Evolutionary conservation across 2,113 vertebrate species (phyloP).

Genomic region (Porphyrio hochstetteri): DNA sequence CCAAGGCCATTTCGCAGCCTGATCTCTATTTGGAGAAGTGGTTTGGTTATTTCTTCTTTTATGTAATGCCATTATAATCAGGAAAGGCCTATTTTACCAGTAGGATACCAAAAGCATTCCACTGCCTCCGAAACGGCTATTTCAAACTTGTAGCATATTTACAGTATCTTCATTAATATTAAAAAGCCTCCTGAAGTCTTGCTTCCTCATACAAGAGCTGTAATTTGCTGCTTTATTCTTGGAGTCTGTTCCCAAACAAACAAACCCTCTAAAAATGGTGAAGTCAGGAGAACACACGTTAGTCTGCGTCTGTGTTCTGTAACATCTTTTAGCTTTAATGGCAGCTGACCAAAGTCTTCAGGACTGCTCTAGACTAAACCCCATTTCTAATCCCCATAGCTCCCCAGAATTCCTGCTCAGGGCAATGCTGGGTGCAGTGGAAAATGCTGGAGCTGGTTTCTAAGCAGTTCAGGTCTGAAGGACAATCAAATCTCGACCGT

Average conservation of each 20-base stretch:
- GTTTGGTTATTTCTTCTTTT: neutral
- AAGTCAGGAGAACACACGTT: neutral
- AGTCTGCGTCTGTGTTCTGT: neutral
- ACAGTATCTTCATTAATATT: neutral
- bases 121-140: neutral
- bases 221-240: neutral
- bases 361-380: neutral
- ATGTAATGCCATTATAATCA: neutral
- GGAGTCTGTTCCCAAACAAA: neutral
- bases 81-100: neutral
- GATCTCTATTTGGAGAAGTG: neutral
- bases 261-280: neutral
- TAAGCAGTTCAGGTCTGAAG: neutral
- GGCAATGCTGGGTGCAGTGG: neutral
- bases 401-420: neutral
- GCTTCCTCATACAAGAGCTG: neutral
- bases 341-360: neutral
- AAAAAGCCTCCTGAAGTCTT: neutral
- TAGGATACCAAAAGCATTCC: neutral
- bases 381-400: neutral
- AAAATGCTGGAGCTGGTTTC: neutral
- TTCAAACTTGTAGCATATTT: neutral
- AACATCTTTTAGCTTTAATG: neutral
- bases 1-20: neutral
- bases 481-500: rapidly evolving